A percentile compares a stretch with the other conserved stretches of the same genome.
Conservation (phyloP, 2,888 invertebrate genomes). For the Habroteleia sp. region DNA sequence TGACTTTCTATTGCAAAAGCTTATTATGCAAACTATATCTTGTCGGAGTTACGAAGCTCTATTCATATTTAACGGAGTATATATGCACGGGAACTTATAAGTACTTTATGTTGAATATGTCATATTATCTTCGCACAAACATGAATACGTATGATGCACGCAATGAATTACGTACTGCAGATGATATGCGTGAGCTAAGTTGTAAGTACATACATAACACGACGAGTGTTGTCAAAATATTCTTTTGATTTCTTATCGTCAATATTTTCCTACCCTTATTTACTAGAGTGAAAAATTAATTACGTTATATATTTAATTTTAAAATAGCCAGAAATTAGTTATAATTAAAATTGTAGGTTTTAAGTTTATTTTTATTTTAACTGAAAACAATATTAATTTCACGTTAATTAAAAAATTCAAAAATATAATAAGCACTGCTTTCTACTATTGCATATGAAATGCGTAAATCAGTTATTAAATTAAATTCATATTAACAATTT, state of each 20-base stretch:
- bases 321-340: too few species aligned
- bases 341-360: too few species aligned
- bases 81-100: conserved; percentile 40
- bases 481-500: too few species aligned
- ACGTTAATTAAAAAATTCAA: too few species aligned
- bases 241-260: conserved; percentile 31
- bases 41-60: conserved; percentile 29
- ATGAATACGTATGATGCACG: conserved; percentile 36
- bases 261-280: conserved; percentile 18
- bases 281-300: conserved; percentile 14
- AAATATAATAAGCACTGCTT: too few species aligned
- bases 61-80: conserved; percentile 55
- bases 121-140: conserved; percentile 52
- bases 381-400: too few species aligned
- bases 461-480: too few species aligned
- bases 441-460: too few species aligned
- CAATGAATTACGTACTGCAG: conserved; percentile 50
- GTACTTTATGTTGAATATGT: conserved; percentile 47
- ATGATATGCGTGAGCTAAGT: conserved; percentile 29
- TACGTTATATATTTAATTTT: conserved; percentile 10
- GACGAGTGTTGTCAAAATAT: conserved; percentile 29
- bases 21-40: conserved; percentile 27
- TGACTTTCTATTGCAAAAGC: conserved; percentile 15
- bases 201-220: conserved; percentile 27
- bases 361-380: too few species aligned